Evolutionary conservation across 2,888 invertebrate genomes (phyloP), one percentile per base, ranked within the genome.

Genomic region (Steinernema carpocapsae): DNA sequence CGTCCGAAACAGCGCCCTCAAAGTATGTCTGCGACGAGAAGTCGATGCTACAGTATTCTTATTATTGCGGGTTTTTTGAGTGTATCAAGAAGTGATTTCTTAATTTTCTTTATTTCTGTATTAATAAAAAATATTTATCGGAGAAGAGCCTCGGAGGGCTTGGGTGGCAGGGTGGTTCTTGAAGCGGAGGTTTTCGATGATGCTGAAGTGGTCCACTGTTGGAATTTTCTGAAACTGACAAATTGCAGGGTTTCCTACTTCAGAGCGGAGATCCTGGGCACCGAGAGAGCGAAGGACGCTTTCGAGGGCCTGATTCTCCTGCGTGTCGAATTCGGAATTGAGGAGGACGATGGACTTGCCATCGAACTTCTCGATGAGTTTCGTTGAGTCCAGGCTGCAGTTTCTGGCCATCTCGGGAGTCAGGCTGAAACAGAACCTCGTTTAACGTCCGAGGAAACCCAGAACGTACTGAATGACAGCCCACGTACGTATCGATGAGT

Each of bases 21-120:
- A 29, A 64, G 37, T 79, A 79, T 51, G 76, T 79, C 14, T 71
- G 64, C 26, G 79, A 79, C 52, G 46, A 51, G 45, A 48, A 74
- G 29, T 81, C 81, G 6, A 79, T 79, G 79, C 76, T 79, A 3
- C 52, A 74, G 37, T 79, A 78, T 64, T 59, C 70, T 22, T 79
- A 79, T 52, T 42, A 81, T 52, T 81, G 79, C 56, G 80, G 80
- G 24, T 81, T 74, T 72, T 79, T 79, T 37, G 72, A 74, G 29
- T 76, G 76, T 48, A 71, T 51, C 6, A 77, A 77, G 56, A 26
- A 26, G 22, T 43, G 43, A 43, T n/a, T n/a, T n/a, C n/a, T n/a
- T n/a, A n/a, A n/a, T 43, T 43, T 43, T 43, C 14, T 14, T 43
- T 12, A 43, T 14, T 14, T 43, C 43, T 43, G 43, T 43, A n/a